A percentile compares a stretch with the other conserved stretches of the same genome.
phyloP scores from a whole-genome alignment of 2,888 invertebrate genomes.

The Muscina levida region DNA sequence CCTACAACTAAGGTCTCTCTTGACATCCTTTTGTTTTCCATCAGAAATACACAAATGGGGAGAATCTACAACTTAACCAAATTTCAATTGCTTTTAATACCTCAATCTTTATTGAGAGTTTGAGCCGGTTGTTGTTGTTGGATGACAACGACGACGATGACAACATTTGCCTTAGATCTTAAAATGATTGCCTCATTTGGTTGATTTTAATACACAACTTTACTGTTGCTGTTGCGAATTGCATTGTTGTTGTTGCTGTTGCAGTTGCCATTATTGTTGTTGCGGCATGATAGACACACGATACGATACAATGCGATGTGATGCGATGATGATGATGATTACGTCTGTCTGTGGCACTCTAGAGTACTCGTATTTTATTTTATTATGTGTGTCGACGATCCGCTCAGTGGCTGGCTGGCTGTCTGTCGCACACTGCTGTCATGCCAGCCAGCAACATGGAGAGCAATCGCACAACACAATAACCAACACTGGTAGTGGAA shows the following conservation, averaged over 20 bases:
- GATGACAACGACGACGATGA: no score
- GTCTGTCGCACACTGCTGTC: constrained; percentile 33
- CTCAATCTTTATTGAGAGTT: background rate
- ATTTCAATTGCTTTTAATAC: background rate
- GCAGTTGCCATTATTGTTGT: constrained; percentile 46
- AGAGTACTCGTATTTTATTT: constrained; percentile 43
- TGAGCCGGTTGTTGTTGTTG: background rate
- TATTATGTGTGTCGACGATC: constrained; percentile 56
- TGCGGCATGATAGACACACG: constrained; percentile 29
- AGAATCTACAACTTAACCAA: background rate
- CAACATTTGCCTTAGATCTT: constrained; percentile 12
- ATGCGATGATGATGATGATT: constrained; percentile 15
- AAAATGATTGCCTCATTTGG: constrained; percentile 63
- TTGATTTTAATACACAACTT: background rate
- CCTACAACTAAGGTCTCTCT: no score
- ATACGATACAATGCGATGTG: background rate
- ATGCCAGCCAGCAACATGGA: no score
- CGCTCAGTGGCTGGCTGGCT: constrained; percentile 17
- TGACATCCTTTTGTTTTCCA: background rate
- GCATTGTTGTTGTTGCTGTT: constrained; percentile 52
- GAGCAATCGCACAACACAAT: no score
- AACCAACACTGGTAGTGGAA: constrained; percentile 5
- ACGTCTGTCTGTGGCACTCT: background rate
- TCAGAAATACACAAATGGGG: background rate
- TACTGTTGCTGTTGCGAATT: constrained; percentile 44